Conservation (phyloP, 1,140 invertebrate genomes). For the Formica selysi region DNA sequence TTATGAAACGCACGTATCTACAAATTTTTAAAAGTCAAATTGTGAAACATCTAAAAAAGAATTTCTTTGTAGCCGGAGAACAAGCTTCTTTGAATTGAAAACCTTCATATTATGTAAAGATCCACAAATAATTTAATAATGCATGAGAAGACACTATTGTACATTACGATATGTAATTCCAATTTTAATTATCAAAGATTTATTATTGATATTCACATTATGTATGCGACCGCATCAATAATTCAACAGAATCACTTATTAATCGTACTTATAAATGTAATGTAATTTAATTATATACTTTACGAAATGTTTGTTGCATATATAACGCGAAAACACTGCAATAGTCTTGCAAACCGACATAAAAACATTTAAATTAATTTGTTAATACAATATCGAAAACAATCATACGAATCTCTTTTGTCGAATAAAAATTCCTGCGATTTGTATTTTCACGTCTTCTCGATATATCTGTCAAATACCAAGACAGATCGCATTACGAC, state of each 20-base stretch:
- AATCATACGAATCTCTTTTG: background rate
- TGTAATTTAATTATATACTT: background rate
- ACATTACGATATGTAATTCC: background rate
- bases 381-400: background rate
- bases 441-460: background rate
- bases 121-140: background rate
- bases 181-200: background rate
- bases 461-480: background rate
- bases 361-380: conserved; percentile 53
- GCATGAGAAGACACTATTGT: background rate
- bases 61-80: background rate
- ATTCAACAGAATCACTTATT: background rate
- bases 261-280: background rate
- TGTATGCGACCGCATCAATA: too few species aligned
- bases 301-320: conserved; percentile 1
- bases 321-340: background rate
- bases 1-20: background rate
- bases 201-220: background rate
- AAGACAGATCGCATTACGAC: background rate
- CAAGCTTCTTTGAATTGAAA: background rate
- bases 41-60: background rate
- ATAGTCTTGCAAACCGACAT: conserved; percentile 32
- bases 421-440: conserved; percentile 43
- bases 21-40: background rate
- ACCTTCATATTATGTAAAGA: background rate